Evolutionary conservation across 2,113 vertebrate species (phyloP).

Genomic region (Tragelaphus strepsiceros): DNA sequence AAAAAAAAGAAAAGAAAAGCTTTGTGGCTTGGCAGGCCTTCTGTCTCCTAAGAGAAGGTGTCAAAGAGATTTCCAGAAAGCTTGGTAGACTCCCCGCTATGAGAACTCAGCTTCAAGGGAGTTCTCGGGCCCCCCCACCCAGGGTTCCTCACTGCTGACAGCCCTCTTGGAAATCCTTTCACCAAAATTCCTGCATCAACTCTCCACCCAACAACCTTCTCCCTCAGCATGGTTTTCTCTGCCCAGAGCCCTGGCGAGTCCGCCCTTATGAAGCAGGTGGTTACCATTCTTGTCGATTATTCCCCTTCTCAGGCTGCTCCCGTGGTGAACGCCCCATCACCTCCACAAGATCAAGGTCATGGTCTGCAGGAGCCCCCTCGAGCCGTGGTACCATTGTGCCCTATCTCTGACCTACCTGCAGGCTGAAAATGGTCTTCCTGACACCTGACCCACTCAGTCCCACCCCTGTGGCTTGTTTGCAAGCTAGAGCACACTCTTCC

Average conservation of each 20-base stretch:
- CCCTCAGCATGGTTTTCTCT: neutral
- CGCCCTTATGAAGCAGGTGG: neutral
- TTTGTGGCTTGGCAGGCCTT: neutral
- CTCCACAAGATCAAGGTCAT: neutral
- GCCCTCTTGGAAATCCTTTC: neutral
- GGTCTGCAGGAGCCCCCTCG: too few species aligned
- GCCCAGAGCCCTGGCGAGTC: neutral
- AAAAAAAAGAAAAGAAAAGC: neutral
- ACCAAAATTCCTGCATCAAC: rapidly evolving
- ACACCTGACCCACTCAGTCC: neutral
- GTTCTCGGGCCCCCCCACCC: neutral
- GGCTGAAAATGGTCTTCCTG: neutral
- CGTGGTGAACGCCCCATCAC: neutral
- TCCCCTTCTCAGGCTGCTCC: neutral
- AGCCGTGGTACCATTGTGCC: rapidly evolving
- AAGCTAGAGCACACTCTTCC: neutral
- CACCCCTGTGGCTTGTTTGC: neutral
- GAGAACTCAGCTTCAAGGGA: neutral
- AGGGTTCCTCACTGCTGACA: neutral
- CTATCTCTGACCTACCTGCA: neutral
- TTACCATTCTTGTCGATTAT: neutral
- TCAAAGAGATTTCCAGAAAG: neutral
- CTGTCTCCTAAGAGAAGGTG: neutral
- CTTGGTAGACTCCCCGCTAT: neutral
- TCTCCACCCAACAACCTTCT: neutral